Conservation (phyloP, 2,113 vertebrate genomes). For the Perognathus longimembris region DNA sequence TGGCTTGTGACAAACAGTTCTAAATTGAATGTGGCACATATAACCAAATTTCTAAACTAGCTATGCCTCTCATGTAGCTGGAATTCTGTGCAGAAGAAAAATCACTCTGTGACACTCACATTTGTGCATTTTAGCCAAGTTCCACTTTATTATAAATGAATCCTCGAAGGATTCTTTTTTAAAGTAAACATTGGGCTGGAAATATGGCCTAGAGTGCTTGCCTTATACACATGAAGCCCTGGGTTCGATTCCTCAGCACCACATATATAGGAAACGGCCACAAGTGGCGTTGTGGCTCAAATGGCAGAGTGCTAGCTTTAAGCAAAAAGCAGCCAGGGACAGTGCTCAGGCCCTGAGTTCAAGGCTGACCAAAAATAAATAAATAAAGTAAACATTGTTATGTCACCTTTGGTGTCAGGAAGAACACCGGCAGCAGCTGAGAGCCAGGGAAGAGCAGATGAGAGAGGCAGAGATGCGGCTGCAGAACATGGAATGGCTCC, state of each 20-base stretch:
- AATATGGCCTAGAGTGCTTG: too few relatives aligned
- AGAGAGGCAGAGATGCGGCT: constrained; percentile 1
- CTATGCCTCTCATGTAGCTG: too few relatives aligned
- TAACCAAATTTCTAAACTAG: too few relatives aligned
- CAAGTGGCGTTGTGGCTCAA: too few relatives aligned
- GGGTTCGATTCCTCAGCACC: too few relatives aligned
- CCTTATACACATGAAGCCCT: too few relatives aligned
- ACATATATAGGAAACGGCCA: too few relatives aligned
- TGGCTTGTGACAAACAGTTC: background rate
- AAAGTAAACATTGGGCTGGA: background rate
- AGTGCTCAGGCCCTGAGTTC: too few relatives aligned
- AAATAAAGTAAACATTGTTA: background rate
- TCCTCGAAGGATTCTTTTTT: background rate
- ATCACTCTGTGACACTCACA: background rate
- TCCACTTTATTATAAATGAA: background rate
- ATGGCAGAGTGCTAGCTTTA: too few relatives aligned
- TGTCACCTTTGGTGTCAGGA: constrained; percentile 54
- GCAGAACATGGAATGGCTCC: constrained; percentile 56
- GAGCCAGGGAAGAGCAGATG: background rate
- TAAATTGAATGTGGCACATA: background rate
- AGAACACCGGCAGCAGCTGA: constrained; percentile 11
- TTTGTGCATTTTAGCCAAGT: background rate
- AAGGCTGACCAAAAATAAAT: too few relatives aligned
- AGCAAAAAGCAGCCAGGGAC: too few relatives aligned
- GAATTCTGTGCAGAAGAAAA: background rate